Conservation (phyloP, 2,797 vertebrate species). For the Tenualosa thibaudeaui region DNA sequence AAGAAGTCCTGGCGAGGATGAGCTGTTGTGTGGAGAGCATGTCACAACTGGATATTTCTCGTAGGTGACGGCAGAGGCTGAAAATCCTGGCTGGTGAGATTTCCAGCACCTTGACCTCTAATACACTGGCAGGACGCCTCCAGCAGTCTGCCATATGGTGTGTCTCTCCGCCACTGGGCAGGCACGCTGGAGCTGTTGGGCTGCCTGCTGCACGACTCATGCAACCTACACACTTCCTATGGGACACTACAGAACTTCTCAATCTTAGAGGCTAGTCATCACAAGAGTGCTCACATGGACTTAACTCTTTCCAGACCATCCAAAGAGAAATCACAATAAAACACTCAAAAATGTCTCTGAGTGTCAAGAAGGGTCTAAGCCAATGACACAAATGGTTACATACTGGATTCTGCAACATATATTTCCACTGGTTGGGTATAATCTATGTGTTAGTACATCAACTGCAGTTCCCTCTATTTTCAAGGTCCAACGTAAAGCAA, state of each 20-base stretch:
- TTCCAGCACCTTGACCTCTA: neutral
- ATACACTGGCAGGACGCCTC: neutral
- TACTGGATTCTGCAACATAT: too few species aligned
- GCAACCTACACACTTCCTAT: constrained; percentile 19
- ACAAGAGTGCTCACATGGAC: too few species aligned
- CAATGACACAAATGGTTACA: too few species aligned
- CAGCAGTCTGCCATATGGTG: neutral
- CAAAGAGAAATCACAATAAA: too few species aligned
- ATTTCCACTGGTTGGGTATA: too few species aligned
- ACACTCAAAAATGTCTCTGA: too few species aligned
- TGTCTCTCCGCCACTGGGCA: neutral
- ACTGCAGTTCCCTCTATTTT: too few species aligned
- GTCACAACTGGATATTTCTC: neutral
- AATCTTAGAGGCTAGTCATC: neutral
- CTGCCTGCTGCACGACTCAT: neutral
- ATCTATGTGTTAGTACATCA: too few species aligned
- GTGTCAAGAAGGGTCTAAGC: too few species aligned
- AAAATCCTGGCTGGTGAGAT: neutral
- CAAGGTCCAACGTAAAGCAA: too few species aligned
- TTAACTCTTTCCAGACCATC: too few species aligned
- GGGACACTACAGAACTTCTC: neutral
- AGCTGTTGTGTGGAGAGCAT: neutral
- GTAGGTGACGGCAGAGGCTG: neutral
- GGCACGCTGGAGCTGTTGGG: neutral
- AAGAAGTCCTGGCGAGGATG: neutral